These are phyloP conservation scores for Anagrus nilaparvatae DNA, from an alignment of 1,140 invertebrate species.

Conservation along the genomic window DNA sequence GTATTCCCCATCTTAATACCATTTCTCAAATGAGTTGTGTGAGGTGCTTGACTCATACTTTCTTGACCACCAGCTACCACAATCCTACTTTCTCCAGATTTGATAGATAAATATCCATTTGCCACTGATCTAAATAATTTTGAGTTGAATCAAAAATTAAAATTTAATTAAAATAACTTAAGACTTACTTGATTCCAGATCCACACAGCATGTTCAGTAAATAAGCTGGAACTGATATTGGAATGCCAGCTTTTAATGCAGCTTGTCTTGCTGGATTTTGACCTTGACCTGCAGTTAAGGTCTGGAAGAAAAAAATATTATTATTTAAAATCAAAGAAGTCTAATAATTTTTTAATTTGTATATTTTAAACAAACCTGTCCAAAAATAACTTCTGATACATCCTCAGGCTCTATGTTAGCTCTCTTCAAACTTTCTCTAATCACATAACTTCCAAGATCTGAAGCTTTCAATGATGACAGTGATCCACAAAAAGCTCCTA, in stretches of 20 bases:
- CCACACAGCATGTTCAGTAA: neutral
- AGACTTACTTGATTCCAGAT: neutral
- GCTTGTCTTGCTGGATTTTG: neutral
- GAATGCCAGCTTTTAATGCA: no score
- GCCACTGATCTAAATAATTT: conserved; percentile 8
- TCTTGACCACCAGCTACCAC: conserved; percentile 78
- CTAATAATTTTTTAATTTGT: neutral
- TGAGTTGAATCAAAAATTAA: conserved; percentile 5
- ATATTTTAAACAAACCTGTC: conserved; percentile 52
- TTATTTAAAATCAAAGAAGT: conserved; percentile 6
- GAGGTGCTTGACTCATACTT: conserved; percentile 71
- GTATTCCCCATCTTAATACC: conserved; percentile 61
- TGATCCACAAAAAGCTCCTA: conserved; percentile 61
- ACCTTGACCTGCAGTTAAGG: neutral
- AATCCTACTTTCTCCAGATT: conserved; percentile 55
- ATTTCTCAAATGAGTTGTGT: conserved; percentile 53
- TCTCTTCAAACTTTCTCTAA: no score
- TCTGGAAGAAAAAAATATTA: conserved; percentile 5
- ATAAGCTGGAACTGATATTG: neutral
- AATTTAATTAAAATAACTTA: neutral
- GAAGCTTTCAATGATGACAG: conserved; percentile 58
- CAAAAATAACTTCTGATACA: conserved; percentile 76
- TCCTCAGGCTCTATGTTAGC: no score
- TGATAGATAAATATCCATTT: conserved; percentile 59
- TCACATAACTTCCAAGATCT: conserved; percentile 64